These are phyloP conservation scores for Onychostruthus taczanowskii DNA, from an alignment of 2,113 vertebrate genomes.

Conservation along the genomic window DNA sequence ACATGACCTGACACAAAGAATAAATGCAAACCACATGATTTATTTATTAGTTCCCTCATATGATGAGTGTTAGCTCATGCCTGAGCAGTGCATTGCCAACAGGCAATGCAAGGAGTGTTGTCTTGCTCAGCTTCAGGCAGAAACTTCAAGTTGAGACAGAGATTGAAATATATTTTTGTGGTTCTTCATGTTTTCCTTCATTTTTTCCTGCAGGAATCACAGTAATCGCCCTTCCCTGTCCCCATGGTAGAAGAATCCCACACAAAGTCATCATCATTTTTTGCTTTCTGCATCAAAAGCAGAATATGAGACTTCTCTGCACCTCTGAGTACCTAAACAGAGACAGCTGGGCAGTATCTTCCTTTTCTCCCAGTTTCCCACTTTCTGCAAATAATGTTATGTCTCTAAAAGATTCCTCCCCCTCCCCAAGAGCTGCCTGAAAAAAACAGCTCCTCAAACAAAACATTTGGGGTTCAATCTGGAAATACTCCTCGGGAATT, in stretches of 20 bases:
- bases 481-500: neutral
- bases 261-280: neutral
- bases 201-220: neutral
- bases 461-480: neutral
- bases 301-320: neutral
- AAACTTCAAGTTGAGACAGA: neutral
- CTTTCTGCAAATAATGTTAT: neutral
- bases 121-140: neutral
- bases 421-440: neutral
- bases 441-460: neutral
- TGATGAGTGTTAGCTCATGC: neutral
- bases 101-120: neutral
- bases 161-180: neutral
- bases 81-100: neutral
- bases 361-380: neutral
- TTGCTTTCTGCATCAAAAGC: neutral
- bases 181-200: neutral
- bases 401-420: neutral
- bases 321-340: too few species aligned
- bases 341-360: neutral
- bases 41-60: neutral
- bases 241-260: neutral
- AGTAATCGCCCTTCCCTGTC: neutral
- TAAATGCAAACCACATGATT: neutral
- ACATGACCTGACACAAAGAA: neutral